Conservation (phyloP, 2,888 invertebrate species). For the Drosophila putrida region DNA sequence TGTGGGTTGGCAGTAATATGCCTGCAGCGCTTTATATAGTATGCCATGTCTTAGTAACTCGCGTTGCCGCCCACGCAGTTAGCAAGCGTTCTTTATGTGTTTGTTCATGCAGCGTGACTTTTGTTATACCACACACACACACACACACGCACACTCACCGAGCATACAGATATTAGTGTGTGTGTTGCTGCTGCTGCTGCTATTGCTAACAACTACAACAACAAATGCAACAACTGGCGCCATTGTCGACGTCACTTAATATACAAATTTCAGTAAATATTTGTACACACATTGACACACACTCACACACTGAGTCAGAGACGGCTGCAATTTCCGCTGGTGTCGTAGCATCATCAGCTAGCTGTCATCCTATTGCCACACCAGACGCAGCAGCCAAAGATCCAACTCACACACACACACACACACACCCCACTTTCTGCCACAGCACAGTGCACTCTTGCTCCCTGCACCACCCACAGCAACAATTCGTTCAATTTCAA, state of each 20-base stretch:
- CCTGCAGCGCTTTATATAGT: constrained; percentile 48
- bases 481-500: constrained; percentile 80
- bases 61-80: constrained; percentile 51
- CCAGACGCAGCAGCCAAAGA: constrained; percentile 16
- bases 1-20: constrained; percentile 33
- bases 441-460: neutral
- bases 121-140: constrained; percentile 40
- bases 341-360: constrained; percentile 43
- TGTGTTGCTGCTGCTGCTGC: constrained; percentile 38
- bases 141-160: constrained; percentile 8
- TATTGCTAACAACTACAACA: constrained; percentile 46
- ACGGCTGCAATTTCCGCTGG: constrained; percentile 66
- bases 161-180: constrained; percentile 7
- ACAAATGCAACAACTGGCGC: constrained; percentile 49
- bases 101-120: constrained; percentile 73
- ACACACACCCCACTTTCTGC: neutral
- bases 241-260: constrained; percentile 72
- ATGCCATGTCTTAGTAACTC: constrained; percentile 17
- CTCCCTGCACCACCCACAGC: constrained; percentile 23
- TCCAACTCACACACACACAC: neutral
- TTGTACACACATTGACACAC: constrained; percentile 43
- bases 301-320: constrained; percentile 16
- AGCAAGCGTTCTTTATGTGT: constrained; percentile 38
- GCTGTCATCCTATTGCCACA: constrained; percentile 47
- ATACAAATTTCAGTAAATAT: constrained; percentile 81